phyloP scores from a whole-genome alignment of 2,888 invertebrate genomes.

The Sarcophaga caerulescens region DNA sequence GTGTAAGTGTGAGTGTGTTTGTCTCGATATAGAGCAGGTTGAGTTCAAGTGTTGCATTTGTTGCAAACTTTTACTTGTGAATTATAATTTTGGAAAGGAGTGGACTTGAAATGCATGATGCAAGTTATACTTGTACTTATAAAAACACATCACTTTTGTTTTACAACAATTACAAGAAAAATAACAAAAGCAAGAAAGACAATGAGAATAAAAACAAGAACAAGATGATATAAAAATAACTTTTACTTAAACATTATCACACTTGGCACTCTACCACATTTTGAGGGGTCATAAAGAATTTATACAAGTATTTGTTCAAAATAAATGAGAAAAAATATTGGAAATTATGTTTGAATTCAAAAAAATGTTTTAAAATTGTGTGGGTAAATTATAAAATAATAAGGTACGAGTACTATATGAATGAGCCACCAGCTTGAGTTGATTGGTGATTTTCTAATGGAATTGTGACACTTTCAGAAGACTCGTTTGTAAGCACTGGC shows the following conservation, averaged over 20 bases:
- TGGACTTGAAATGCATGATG: constrained; percentile 28
- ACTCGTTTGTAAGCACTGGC: no score
- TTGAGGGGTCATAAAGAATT: not conserved
- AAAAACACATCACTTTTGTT: constrained; percentile 19
- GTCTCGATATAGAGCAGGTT: constrained; percentile 1
- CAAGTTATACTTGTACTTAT: constrained; percentile 13
- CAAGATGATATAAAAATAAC: constrained; percentile 4
- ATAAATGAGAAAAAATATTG: no score
- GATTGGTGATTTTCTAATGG: no score
- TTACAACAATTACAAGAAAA: not conserved
- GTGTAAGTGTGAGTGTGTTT: no score
- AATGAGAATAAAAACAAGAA: not conserved
- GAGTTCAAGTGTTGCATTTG: constrained; percentile 59
- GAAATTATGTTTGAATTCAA: no score
- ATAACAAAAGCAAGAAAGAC: not conserved
- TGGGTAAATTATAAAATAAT: no score
- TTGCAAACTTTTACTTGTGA: constrained; percentile 44
- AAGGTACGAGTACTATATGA: no score
- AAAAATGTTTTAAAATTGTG: no score
- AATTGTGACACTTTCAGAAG: no score
- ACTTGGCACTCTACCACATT: not conserved
- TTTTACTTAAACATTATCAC: constrained; percentile 9
- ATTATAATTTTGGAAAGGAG: constrained; percentile 24
- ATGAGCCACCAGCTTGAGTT: no score
- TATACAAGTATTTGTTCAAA: not conserved